These are phyloP conservation scores for Sebastiscus albofasciatus DNA, from an alignment of 2,797 vertebrate species.

Conservation along the genomic window DNA sequence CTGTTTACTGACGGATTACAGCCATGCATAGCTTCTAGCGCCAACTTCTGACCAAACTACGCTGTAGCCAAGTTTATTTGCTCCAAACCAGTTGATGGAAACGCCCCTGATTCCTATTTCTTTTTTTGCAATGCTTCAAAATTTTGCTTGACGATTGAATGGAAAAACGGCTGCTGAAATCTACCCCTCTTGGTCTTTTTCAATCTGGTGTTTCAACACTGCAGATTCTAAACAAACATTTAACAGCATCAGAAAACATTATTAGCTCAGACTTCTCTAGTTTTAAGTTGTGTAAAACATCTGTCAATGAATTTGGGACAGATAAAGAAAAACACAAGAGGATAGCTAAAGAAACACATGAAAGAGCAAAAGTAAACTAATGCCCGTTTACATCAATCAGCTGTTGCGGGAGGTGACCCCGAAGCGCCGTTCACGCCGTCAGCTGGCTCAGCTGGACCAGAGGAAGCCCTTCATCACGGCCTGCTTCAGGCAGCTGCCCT, in stretches of 20 bases:
- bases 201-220: neutral
- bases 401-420: constrained; percentile 86
- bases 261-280: neutral
- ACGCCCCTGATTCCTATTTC: too few relatives aligned
- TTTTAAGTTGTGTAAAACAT: neutral
- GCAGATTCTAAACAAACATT: constrained; percentile 7
- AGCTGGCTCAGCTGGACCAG: constrained; percentile 89
- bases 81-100: too few relatives aligned
- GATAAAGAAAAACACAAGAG: neutral
- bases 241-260: neutral
- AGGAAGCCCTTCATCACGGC: constrained; percentile 92
- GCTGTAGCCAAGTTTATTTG: too few relatives aligned
- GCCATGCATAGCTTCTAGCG: too few relatives aligned
- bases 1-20: too few relatives aligned
- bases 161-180: too few relatives aligned
- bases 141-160: too few relatives aligned
- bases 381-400: constrained; percentile 68
- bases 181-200: neutral
- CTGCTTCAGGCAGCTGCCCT: constrained; percentile 89
- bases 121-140: too few relatives aligned
- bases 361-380: neutral
- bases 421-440: constrained; percentile 87
- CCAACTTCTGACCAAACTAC: too few relatives aligned
- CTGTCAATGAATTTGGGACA: neutral
- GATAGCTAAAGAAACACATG: neutral